Conservation (phyloP, 1,140 invertebrate genomes). For the Sycophaga agraensis region DNA sequence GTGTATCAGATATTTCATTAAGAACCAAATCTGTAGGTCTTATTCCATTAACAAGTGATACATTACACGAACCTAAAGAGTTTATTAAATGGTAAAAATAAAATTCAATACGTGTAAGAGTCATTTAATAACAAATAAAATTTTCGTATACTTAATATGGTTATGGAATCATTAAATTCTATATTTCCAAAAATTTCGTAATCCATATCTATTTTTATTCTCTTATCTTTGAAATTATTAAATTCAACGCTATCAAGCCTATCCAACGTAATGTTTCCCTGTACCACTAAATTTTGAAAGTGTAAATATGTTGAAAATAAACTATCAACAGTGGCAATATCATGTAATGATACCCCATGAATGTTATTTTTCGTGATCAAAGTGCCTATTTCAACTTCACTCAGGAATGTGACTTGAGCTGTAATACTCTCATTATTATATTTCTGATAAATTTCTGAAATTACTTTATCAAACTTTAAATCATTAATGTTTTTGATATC, state of each 20-base stretch:
- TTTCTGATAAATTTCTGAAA: conserved; percentile 34
- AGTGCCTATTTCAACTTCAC: conserved; percentile 30
- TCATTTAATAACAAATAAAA: no score
- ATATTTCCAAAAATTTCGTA: conserved; percentile 36
- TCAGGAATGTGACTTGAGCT: conserved; percentile 31
- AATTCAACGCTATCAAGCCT: conserved; percentile 39
- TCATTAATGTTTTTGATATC: conserved; percentile 34
- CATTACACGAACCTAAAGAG: background rate
- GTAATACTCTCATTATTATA: conserved; percentile 32
- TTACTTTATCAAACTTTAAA: conserved; percentile 36
- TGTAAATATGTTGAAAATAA: conserved; percentile 33
- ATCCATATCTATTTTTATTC: conserved; percentile 37
- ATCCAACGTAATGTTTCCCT: conserved; percentile 29
- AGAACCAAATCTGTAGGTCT: conserved; percentile 35
- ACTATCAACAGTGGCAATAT: conserved; percentile 16
- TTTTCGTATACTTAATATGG: conserved; percentile 34
- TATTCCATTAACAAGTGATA: conserved; percentile 36
- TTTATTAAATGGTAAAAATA: background rate
- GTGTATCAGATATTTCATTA: conserved; percentile 24
- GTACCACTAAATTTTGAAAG: conserved; percentile 38
- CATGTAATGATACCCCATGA: conserved; percentile 31
- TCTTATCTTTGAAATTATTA: conserved; percentile 35
- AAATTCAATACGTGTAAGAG: background rate
- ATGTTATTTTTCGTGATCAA: conserved; percentile 28
- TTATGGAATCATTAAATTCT: conserved; percentile 36